Evolutionary conservation across 2,113 vertebrate species (phyloP), one percentile per base, ranked within the genome.

Genomic region (Megaceryle torquata): DNA sequence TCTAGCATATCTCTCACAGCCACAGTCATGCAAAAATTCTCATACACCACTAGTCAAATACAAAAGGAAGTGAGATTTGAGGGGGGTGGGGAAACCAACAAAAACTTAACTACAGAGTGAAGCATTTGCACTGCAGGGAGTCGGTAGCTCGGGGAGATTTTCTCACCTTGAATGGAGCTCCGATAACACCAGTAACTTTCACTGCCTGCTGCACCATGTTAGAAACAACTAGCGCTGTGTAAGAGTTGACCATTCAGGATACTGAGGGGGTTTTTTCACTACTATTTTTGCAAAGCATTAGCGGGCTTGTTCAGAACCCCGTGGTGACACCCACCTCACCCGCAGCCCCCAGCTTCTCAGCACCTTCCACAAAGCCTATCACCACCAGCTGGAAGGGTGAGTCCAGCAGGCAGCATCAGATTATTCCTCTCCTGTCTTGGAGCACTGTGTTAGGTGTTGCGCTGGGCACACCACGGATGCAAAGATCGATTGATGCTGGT

Each of bases 1-100:
- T 89, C 89, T 91, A 94, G 91, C 96, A 54, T 74, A 50, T 90
- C 97, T 96, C 91, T 93, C 91, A 80, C 84, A 72, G 93, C 77
- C 93, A 83, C 56, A 51, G 76, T 76, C 82, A 56, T 8, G 72
- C 91, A 33, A 86, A 71, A 82, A 80, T 57, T 83, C 68, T 64
- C 44, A 67, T 54, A 21, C 54, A 22, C 88, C 59, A 67, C 80
- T 51, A 48, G 71, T 44, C 82, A 39, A 60, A 85, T 72, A 60
- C 75, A 69, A 84, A 92, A 91, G 61, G 68, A 81, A 71, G 69
- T 37, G 91, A 81, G 91, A 76, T 68, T 43, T 67, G 56, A 74
- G 82, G 50, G 31, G 78, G 7, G 9, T 41, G 39, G 39, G 39
- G 39, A 41, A 41, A 41, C 39, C n/a, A 37, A n/a, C 31, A 59